Evolutionary conservation across 2,888 invertebrate species (phyloP).

Genomic region (Leucozona laternaria): DNA sequence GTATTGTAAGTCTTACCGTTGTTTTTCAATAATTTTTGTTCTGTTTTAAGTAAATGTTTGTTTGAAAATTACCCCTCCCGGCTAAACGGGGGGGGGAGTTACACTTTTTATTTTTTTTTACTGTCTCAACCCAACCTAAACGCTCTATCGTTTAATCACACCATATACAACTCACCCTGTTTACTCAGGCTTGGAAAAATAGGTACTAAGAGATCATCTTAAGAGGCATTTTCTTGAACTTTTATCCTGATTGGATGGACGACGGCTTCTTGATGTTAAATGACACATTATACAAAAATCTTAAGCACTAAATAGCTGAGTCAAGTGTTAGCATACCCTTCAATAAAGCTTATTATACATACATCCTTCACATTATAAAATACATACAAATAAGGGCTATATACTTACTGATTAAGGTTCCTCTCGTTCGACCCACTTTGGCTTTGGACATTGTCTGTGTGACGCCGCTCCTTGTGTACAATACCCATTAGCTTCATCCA

Average conservation of each 20-base stretch:
- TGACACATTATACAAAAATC: slow-evolving; percentile 6
- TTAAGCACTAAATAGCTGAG: background rate
- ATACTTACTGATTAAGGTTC: slow-evolving; percentile 89
- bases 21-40: too few relatives aligned
- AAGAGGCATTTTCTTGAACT: background rate
- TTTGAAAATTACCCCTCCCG: too few relatives aligned
- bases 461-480: slow-evolving; percentile 90
- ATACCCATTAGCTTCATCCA: slow-evolving; percentile 94
- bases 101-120: too few relatives aligned
- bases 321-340: slow-evolving; percentile 14
- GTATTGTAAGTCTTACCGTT: too few relatives aligned
- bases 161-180: too few relatives aligned
- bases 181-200: too few relatives aligned
- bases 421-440: slow-evolving; percentile 87
- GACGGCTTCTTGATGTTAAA: slow-evolving; percentile 1
- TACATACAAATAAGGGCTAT: slow-evolving; percentile 32
- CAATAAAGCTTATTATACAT: slow-evolving; percentile 11
- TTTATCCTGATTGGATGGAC: background rate
- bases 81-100: too few relatives aligned
- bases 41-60: too few relatives aligned
- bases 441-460: slow-evolving; percentile 86
- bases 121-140: too few relatives aligned
- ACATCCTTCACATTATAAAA: slow-evolving; percentile 1
- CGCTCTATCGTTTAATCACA: too few relatives aligned
- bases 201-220: background rate